These are phyloP conservation scores for Glaucopsyche alexis DNA, from an alignment of 2,888 invertebrate genomes.

Conservation along the genomic window DNA sequence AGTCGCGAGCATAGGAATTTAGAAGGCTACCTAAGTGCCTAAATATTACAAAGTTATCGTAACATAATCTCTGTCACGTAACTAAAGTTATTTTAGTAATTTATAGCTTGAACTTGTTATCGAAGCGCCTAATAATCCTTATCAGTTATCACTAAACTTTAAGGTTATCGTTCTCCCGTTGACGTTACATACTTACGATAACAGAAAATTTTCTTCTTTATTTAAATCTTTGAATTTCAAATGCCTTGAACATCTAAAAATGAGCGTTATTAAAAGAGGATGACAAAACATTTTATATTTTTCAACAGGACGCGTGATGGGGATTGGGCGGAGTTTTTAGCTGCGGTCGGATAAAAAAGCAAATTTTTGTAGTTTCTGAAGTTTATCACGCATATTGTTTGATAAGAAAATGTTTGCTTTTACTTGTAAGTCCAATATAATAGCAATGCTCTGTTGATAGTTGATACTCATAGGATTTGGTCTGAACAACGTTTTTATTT, in stretches of 20 bases:
- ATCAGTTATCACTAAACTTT: constrained; percentile 22
- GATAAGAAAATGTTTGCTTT: too few species aligned
- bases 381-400: too few species aligned
- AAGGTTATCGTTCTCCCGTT: constrained; percentile 6
- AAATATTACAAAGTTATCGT: not conserved
- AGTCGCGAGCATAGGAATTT: too few species aligned
- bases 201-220: not conserved
- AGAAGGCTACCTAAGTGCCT: not conserved
- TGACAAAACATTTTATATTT: too few species aligned
- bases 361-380: too few species aligned
- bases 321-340: too few species aligned
- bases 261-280: not conserved
- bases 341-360: too few species aligned
- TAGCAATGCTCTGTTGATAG: not conserved
- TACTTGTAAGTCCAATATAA: not conserved
- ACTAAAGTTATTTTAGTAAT: constrained; percentile 12
- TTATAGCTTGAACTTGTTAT: constrained; percentile 9
- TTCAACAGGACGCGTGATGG: too few species aligned
- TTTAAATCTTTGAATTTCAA: not conserved
- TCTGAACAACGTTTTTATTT: not conserved
- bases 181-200: not conserved
- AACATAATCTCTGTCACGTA: constrained; percentile 1
- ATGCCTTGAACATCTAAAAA: not conserved
- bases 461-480: not conserved
- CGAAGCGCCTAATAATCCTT: constrained; percentile 9